Percentiles rank a stretch among this genome's conserved stretches.
Evolutionary conservation across 2,888 invertebrate species (phyloP).

Genomic region (Tuta absoluta): DNA sequence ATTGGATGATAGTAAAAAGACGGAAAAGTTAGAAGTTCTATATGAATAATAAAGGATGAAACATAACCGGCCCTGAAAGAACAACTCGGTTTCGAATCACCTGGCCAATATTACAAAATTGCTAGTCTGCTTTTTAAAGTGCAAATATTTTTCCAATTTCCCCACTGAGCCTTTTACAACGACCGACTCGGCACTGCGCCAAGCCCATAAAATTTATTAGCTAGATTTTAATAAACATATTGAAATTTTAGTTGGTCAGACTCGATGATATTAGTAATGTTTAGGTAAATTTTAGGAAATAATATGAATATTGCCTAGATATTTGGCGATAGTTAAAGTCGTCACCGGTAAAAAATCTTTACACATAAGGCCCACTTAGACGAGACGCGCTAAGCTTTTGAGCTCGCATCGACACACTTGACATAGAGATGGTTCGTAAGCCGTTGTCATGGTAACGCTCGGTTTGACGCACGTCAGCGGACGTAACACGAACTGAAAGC

Average conservation of each 20-base stretch:
- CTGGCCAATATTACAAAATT: slow-evolving; percentile 18
- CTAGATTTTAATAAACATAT: slow-evolving; percentile 22
- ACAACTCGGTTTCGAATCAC: not conserved
- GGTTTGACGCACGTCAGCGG: slow-evolving; percentile 17
- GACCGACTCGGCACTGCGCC: slow-evolving; percentile 20
- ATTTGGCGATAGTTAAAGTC: not conserved
- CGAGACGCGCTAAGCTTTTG: slow-evolving; percentile 15
- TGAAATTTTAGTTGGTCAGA: not conserved
- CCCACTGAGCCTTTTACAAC: slow-evolving; percentile 28
- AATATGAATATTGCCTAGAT: not conserved
- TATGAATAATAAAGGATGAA: not conserved
- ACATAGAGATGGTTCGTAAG: slow-evolving; percentile 6
- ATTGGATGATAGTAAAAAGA: slow-evolving; percentile 31
- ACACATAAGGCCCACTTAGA: slow-evolving; percentile 8
- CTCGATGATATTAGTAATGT: not conserved
- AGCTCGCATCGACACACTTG: slow-evolving; percentile 15
- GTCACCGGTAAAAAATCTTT: not conserved
- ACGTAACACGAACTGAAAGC: slow-evolving; percentile 16
- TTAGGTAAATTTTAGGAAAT: not conserved
- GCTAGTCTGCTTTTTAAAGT: slow-evolving; percentile 18
- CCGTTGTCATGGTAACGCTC: slow-evolving; percentile 19
- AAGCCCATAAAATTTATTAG: slow-evolving; percentile 18
- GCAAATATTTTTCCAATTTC: slow-evolving; percentile 25
- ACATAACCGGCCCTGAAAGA: not conserved
- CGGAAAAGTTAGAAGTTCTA: slow-evolving; percentile 27